These are phyloP conservation scores for Conopomorpha cramerella DNA, from an alignment of 1,140 invertebrate species.

Conservation along the genomic window DNA sequence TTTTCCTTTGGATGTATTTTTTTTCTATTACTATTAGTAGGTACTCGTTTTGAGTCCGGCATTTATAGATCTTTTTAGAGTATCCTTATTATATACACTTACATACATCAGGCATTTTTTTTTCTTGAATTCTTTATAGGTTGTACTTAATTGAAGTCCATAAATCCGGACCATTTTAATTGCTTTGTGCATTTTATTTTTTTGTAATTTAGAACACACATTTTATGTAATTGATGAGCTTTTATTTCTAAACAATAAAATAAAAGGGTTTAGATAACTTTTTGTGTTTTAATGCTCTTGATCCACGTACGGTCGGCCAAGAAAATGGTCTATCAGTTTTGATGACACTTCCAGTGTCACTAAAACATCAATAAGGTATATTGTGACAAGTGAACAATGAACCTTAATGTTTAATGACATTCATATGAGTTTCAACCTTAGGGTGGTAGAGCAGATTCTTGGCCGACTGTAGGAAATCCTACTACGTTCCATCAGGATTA, in stretches of 20 bases:
- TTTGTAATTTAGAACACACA: conserved; percentile 45
- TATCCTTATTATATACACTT: conserved; percentile 30
- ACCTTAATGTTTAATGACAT: too few species aligned
- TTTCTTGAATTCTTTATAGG: conserved; percentile 24
- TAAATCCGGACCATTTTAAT: neutral
- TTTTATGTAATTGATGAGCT: conserved; percentile 39
- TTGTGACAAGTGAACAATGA: too few species aligned
- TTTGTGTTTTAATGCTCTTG: neutral
- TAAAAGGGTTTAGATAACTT: conserved; percentile 48
- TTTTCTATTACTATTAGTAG: conserved; percentile 47
- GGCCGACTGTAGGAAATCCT: too few species aligned
- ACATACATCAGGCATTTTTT: conserved; percentile 24
- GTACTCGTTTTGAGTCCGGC: conserved; percentile 53
- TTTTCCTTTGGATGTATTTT: conserved; percentile 54
- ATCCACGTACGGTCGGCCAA: too few species aligned
- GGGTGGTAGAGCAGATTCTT: too few species aligned
- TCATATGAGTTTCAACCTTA: too few species aligned
- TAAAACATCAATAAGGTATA: too few species aligned
- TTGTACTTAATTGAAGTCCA: conserved; percentile 27
- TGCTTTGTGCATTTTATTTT: conserved; percentile 23
- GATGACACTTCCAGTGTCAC: too few species aligned
- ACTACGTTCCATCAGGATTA: too few species aligned
- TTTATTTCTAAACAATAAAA: conserved; percentile 42
- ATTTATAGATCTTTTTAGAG: conserved; percentile 58
- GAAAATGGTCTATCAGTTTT: too few species aligned